Evolutionary conservation across 1,140 invertebrate genomes (phyloP), one percentile per base, ranked within the genome.

Genomic region (Pseudachorutes palmiensis): DNA sequence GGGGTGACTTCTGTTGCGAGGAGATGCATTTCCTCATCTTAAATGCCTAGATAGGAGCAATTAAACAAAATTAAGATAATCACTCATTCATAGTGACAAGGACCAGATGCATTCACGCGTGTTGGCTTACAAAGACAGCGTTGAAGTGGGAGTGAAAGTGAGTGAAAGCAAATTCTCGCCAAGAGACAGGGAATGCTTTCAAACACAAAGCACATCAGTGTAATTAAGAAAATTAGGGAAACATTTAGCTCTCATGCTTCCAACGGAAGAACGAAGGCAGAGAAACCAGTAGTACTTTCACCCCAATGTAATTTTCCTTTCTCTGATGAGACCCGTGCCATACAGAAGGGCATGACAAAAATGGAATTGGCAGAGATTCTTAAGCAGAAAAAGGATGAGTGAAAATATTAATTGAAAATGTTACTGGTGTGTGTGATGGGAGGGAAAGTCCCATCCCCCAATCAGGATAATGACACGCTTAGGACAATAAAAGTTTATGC

Each of bases 381-480:
- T 41, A 9, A 9, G 19, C 3, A 55, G 24, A 55, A 26, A 55
- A 22, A 55, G 9, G 24, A 55, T 5, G 24, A 5, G 12, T 9
- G 51, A 55, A 55, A 55, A 55, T 55, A 16, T 16, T 55, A 55
- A 55, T 55, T 55, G 51, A 55, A 55, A 55, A 55, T 55, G 12
- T 26, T 55, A 55, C 24, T 55, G 12, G 51, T 12, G 51, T 55
- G 51, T 9, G 24, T 16, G 24, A 55, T 55, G 12, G 24, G 14
- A 45, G 19, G n/a, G 36, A 45, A 19, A 19, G 36, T 45, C 51
- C 24, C 51, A 55, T 55, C 51, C 24, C 51, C 51, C 51, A 55
- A 55, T 55, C 51, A 55, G 24, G 51, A 55, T 55, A 55, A 55
- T 55, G 51, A 14, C 24, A 55, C 14, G 51, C 51, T 55, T 55